Evolutionary conservation across 1,140 invertebrate genomes (phyloP), one percentile per base, ranked within the genome.

Genomic region (Drosophila orena): DNA sequence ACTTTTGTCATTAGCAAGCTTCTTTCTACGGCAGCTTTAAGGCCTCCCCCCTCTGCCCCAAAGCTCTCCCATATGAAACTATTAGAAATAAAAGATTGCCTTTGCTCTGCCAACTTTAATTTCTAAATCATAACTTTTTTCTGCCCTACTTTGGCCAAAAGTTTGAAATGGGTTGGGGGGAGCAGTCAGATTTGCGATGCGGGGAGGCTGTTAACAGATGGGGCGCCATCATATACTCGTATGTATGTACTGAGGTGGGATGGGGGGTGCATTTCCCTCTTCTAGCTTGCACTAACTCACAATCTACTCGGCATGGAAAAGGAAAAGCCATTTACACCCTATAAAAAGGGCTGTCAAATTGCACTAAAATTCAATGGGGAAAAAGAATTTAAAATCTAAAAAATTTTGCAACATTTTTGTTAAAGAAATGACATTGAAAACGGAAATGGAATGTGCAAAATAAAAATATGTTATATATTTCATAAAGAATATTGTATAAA

Each of bases 121-220:
- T 85, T 86, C 78, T 75, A 69, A 86, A 85, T 86, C 81, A 85
- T 88, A 85, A 85, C 81, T 86, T 85, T 85, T 81, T 70, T 76
- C 43, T 68, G 66, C 65, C 55, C 72, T 22, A 85, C 43, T 77
- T 84, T 79, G 20, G 61, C 52, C 35, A 35, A 46, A 55, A 56
- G 61, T 47, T 57, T 52, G 35, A 14, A 53, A 38, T 24, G 37
- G 22, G 30, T 22, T 27, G 24, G n/a, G n/a, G n/a, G n/a, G n/a
- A n/a, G 4, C 24, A 24, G 24, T 24, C 24, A 24, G 24, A 24
- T 50, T 35, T 50, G 14, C 30, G 15, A 24, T 30, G 54, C 11
- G 27, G 46, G 30, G 22, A 53, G 52, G 69, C 47, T 72, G 46
- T 60, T 71, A 72, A 69, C 64, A 57, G 64, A 56, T 53, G 20